These are phyloP conservation scores for Pachyramphus minor DNA, from an alignment of 2,113 vertebrate genomes.

Conservation along the genomic window DNA sequence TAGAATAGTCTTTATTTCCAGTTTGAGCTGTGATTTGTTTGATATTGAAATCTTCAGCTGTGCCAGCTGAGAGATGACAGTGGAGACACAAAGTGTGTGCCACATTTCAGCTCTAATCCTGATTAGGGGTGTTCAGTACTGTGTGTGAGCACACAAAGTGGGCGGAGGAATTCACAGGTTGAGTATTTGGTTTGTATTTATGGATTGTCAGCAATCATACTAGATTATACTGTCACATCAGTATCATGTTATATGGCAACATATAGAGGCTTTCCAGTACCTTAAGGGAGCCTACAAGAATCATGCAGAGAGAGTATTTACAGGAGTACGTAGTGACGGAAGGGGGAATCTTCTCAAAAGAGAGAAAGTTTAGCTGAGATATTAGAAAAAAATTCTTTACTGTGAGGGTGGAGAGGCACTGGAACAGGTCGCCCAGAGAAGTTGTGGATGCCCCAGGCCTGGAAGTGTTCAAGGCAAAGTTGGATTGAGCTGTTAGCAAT, in stretches of 20 bases:
- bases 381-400: not conserved
- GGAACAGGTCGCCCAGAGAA: not conserved
- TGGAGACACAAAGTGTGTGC: not conserved
- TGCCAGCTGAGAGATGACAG: not conserved
- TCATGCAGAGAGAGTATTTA: not conserved
- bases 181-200: not conserved
- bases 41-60: not conserved
- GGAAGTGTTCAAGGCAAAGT: not conserved
- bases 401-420: not conserved
- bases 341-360: not conserved
- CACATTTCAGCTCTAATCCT: not conserved
- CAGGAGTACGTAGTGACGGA: not conserved
- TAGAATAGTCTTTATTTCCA: not conserved
- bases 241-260: not conserved
- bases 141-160: not conserved
- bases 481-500: not conserved
- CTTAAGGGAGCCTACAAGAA: not conserved
- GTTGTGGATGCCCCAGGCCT: not conserved
- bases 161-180: not conserved
- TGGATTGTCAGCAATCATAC: not conserved
- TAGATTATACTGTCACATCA: not conserved
- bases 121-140: too few species aligned
- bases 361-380: not conserved
- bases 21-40: not conserved
- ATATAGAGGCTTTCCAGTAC: not conserved